Conservation (phyloP, 2,888 invertebrate genomes). For the Hermaeophaga mercurialis region DNA sequence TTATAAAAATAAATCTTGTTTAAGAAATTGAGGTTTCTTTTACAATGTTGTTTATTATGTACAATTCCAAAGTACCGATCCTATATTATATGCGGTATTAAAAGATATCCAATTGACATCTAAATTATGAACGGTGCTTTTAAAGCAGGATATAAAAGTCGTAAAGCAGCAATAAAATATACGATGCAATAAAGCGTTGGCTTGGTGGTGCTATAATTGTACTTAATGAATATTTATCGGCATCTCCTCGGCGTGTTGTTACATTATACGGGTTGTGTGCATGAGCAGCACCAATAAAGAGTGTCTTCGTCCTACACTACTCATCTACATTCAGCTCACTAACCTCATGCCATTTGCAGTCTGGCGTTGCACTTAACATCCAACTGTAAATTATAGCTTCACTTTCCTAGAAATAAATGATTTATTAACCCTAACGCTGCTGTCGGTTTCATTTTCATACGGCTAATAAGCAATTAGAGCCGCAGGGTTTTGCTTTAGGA, state of each 20-base stretch:
- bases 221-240: constrained; percentile 60
- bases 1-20: no score
- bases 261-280: constrained; percentile 52
- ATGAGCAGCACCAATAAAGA: constrained; percentile 54
- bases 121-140: constrained; percentile 30
- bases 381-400: constrained; percentile 53
- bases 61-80: background rate
- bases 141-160: constrained; percentile 41
- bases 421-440: constrained; percentile 37
- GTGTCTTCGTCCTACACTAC: constrained; percentile 53
- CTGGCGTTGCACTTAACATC: constrained; percentile 50
- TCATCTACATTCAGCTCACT: constrained; percentile 56
- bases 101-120: constrained; percentile 27
- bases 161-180: constrained; percentile 58
- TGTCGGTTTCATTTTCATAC: constrained; percentile 31
- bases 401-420: constrained; percentile 51
- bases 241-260: constrained; percentile 49
- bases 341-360: constrained; percentile 55
- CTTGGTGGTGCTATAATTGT: constrained; percentile 59
- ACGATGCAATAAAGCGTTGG: constrained; percentile 58
- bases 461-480: constrained; percentile 28
- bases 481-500: constrained; percentile 7
- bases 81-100: constrained; percentile 11
- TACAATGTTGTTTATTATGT: background rate
- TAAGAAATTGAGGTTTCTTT: no score